Evolutionary conservation across 2,113 vertebrate species (phyloP), one percentile per base, ranked within the genome.

Genomic region (Otus sunia): DNA sequence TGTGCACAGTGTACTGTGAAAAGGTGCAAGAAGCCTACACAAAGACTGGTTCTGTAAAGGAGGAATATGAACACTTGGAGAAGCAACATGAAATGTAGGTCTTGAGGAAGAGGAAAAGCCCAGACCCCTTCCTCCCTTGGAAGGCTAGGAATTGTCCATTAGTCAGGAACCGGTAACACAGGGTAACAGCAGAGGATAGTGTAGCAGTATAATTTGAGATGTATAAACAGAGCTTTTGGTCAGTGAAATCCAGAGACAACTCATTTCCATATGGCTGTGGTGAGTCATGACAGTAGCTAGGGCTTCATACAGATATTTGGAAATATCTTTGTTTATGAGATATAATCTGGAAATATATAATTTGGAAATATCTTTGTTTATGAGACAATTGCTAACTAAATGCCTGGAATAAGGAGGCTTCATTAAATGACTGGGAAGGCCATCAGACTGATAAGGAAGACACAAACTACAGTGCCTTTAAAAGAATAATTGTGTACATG

Each of bases 121-220:
- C 41, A 43, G 52, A 21, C 16, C 16, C 43, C 16, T 45, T 45
- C 43, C 8, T 73, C 39, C 29, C 29, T 69, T 25, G 27, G 41
- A 77, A 68, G 62, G 19, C 5, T 69, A n/a, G 41, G 18, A 79
- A 9, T 34, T 53, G 23, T 17, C 50, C 15, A 16, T 47, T 53
- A 53, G 41, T 27, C 30, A 55, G 79, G 49, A 94, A 1, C 15
- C 2, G 4, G 39, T 73, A 27, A 7, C 17, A 18, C 34, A 37
- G 17, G 13, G 3, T 36, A 22, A 59, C 36, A 53, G 71, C 72
- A 75, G 78, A 62, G 37, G n/a, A 20, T 4, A 52, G 45, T 21
- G 7, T 0, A 3, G 8, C 41, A 27, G 15, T 16, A 0, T 14
- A 36, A 22, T 39, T 52, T 30, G 16, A 34, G 25, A 30, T 62